Conservation (phyloP, 2,113 vertebrate species). For the Mola mola region DNA sequence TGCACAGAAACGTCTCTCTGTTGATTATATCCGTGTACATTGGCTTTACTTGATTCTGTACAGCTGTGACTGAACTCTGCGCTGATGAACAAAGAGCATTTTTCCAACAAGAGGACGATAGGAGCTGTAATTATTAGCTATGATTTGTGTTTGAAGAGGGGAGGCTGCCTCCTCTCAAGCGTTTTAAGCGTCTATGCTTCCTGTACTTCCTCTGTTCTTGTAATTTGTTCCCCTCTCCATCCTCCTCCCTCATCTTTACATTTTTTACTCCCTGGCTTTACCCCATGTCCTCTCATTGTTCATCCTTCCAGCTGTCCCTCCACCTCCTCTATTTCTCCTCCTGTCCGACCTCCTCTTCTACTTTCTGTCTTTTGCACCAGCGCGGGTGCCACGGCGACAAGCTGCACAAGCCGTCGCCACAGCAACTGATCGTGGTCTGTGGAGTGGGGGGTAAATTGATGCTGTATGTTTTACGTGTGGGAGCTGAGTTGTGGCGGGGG, state of each 20-base stretch:
- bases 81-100: not conserved
- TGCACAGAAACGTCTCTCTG: not conserved
- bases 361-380: conserved; percentile 46
- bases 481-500: conserved; percentile 2
- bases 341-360: conserved; percentile 32
- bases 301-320: not conserved
- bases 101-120: not conserved
- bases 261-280: not conserved
- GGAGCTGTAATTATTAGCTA: not conserved
- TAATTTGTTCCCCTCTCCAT: conserved; percentile 8
- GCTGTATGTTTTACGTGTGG: conserved; percentile 15
- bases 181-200: conserved; percentile 24
- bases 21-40: not conserved
- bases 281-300: not conserved
- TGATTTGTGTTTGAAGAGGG: no score
- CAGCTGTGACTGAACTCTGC: not conserved
- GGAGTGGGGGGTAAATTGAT: conserved; percentile 34
- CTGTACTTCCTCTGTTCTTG: conserved; percentile 13
- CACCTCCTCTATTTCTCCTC: conserved; percentile 6
- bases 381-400: conserved; percentile 52
- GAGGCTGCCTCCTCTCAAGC: no score
- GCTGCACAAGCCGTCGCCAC: conserved; percentile 69
- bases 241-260: not conserved
- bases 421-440: conserved; percentile 71
- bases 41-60: not conserved